Evolutionary conservation across 2,888 invertebrate species (phyloP).

Genomic region (Altica lythri): DNA sequence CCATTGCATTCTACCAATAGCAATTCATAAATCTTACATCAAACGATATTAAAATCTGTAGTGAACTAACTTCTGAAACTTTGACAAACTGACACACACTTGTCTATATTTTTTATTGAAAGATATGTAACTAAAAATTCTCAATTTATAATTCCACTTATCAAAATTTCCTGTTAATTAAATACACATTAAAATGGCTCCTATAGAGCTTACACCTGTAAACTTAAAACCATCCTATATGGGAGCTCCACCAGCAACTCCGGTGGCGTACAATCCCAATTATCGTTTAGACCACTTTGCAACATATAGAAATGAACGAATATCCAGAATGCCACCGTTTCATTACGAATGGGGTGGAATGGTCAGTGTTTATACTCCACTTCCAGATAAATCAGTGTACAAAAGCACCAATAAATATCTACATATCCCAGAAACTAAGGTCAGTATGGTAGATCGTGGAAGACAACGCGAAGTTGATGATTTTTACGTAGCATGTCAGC

Average conservation of each 20-base stretch:
- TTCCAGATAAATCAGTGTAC: slow-evolving; percentile 51
- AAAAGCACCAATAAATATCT: slow-evolving; percentile 50
- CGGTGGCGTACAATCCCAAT: slow-evolving; percentile 23
- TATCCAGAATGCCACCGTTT: slow-evolving; percentile 49
- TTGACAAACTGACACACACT: too few relatives aligned
- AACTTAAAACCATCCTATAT: slow-evolving; percentile 50
- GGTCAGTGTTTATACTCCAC: slow-evolving; percentile 52
- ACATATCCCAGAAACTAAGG: slow-evolving; percentile 49
- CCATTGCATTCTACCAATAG: too few relatives aligned
- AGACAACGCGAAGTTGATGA: slow-evolving; percentile 57
- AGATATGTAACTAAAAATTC: background rate
- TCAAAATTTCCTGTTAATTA: slow-evolving; percentile 1
- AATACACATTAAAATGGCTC: slow-evolving; percentile 10
- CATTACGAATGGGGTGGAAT: slow-evolving; percentile 55
- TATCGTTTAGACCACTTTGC: slow-evolving; percentile 48
- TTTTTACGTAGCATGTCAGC: slow-evolving; percentile 61
- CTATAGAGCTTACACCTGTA: slow-evolving; percentile 40
- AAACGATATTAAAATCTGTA: too few relatives aligned
- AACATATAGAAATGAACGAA: slow-evolving; percentile 55
- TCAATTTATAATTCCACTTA: background rate
- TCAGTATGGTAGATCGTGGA: slow-evolving; percentile 54
- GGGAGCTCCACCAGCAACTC: slow-evolving; percentile 52
- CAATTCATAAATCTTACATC: too few relatives aligned
- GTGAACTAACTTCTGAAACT: too few relatives aligned
- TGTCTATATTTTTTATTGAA: too few relatives aligned